Evolutionary conservation across 1,140 invertebrate genomes (phyloP).

Genomic region (Ylistrum balloti): DNA sequence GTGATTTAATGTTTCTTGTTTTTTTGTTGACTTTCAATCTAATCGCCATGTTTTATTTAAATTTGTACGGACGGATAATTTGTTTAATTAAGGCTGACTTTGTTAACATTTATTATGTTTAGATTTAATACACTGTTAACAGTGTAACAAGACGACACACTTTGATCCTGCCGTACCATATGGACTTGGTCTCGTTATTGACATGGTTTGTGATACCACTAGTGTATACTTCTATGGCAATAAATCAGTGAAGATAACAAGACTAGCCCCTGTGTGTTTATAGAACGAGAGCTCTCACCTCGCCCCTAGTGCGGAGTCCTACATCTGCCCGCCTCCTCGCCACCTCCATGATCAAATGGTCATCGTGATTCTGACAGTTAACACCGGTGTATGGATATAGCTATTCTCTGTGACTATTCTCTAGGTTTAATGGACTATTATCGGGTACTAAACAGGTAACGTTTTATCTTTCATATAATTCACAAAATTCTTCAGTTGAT

Average conservation of each 20-base stretch:
- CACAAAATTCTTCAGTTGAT: too few relatives aligned
- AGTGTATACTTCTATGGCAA: not conserved
- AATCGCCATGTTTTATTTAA: too few relatives aligned
- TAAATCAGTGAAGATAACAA: not conserved
- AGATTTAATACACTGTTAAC: not conserved
- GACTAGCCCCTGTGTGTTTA: not conserved
- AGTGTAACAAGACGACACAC: not conserved
- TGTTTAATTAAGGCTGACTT: not conserved
- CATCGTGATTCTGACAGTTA: not conserved
- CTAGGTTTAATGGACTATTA: not conserved
- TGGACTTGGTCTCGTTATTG: conserved; percentile 27
- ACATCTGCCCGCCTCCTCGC: too few relatives aligned
- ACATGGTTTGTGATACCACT: conserved; percentile 19
- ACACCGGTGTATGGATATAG: not conserved
- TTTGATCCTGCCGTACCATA: conserved; percentile 16
- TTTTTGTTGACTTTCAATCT: too few relatives aligned
- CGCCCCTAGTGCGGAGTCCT: too few relatives aligned
- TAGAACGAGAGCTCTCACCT: not conserved
- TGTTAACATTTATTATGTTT: not conserved
- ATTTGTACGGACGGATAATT: not conserved
- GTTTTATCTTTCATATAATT: too few relatives aligned
- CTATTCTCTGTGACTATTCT: not conserved
- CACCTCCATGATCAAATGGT: not conserved
- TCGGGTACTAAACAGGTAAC: not conserved
- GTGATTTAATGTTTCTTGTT: too few relatives aligned